phyloP scores from a whole-genome alignment of 2,888 invertebrate species.

The Athripsodes cinereus region DNA sequence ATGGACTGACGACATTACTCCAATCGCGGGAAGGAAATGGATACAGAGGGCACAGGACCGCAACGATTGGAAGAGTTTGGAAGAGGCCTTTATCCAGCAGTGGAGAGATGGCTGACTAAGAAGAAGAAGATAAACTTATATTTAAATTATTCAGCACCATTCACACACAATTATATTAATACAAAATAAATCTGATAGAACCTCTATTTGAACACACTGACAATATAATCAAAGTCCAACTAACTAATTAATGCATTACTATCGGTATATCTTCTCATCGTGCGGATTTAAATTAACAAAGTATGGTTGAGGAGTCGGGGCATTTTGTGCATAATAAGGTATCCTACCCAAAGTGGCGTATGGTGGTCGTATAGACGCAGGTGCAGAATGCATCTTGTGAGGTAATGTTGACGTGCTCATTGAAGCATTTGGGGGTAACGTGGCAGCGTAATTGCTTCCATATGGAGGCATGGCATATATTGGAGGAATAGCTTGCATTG shows the following conservation, averaged over 20 bases:
- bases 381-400: constrained; percentile 54
- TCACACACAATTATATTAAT: too few species aligned
- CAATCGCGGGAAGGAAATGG: too few species aligned
- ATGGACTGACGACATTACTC: too few species aligned
- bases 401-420: constrained; percentile 61
- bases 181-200: too few species aligned
- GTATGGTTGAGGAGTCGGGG: constrained; percentile 43
- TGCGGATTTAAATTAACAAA: constrained; percentile 57
- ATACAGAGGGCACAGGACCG: too few species aligned
- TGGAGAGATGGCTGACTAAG: too few species aligned
- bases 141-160: too few species aligned
- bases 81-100: too few species aligned
- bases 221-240: not conserved
- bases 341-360: constrained; percentile 59
- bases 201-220: too few species aligned
- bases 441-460: constrained; percentile 45
- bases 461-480: constrained; percentile 56
- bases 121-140: too few species aligned
- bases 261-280: constrained; percentile 62
- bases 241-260: constrained; percentile 30
- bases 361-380: constrained; percentile 50
- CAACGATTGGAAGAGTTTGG: too few species aligned
- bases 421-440: constrained; percentile 50
- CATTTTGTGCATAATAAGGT: constrained; percentile 43
- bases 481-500: constrained; percentile 48